Evolutionary conservation across 2,888 invertebrate species (phyloP), one percentile per base, ranked within the genome.

Genomic region (Drosophila mimica): DNA sequence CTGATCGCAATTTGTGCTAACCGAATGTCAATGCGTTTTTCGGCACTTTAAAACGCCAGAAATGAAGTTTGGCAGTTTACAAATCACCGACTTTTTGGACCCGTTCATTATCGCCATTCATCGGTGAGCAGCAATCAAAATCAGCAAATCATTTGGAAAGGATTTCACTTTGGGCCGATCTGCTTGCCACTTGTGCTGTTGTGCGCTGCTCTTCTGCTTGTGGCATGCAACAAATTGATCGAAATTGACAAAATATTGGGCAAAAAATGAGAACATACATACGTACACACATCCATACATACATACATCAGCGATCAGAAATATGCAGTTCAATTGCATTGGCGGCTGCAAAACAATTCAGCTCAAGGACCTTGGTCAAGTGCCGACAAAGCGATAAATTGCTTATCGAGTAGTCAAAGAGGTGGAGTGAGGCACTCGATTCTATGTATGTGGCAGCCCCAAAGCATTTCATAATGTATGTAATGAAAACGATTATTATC

Each of bases 141-240:
- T 74, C 85, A 70, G 75, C 68, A 64, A 70, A 73, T 63, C 85
- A 77, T 78, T 74, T 76, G 67, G 68, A 63, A 79, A 81, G 83
- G 88, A 85, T 88, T 85, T 84, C 72, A 84, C 74, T 78, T 63
- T 52, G 81, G 52, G 40, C 51, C 36, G 58, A 43, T 62, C 59
- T 52, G 77, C 60, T 69, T 80, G 69, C 66, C 70, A 74, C 80
- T 78, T 75, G 74, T 66, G 51, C 33, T 9, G 46, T 25, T 46
- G 46, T 15, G 56, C 11, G 17, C 30, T 30, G 28, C 38, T 38
- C 38, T 56, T 30, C 28, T n/a, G 56, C 38, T 56, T 56, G 68
- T 81, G 86, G 89, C 84, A 86, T 86, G 84, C 84, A 86, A 84
- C 89, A 89, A 90, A 89, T 86, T 90, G 89, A 86, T 83, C 90